Evolutionary conservation across 2,888 invertebrate genomes (phyloP), one percentile per base, ranked within the genome.

Genomic region (Lampropteryx suffumata): DNA sequence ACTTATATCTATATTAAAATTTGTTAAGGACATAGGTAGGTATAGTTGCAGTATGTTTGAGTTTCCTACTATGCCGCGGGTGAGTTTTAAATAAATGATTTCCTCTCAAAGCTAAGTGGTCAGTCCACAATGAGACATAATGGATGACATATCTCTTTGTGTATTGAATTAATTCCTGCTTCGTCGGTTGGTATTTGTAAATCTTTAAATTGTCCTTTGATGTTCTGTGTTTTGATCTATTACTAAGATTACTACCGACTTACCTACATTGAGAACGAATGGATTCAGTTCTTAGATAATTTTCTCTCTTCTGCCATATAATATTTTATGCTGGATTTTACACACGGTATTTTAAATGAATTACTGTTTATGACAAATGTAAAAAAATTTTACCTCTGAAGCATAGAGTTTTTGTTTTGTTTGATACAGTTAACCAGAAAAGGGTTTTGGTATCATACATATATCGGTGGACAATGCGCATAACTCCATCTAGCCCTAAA

Each of bases 71-170:
- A 28, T 32, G 44, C 59, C 63, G 62, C 68, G 67, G n/a, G 71
- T 71, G 64, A 60, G 69, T 67, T 73, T 73, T 79, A 77, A 86
- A 88, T 83, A 87, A 86, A 83, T 84, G 74, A 85, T 84, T 84
- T 86, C 84, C 84, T 84, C 79, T 77, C 67, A 50, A 62, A 72
- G 65, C 75, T 83, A 84, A 87, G 82, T 84, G 84, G 82, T 79
- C 81, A 83, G 70, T 72, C 65, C 70, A 81, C 81, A 84, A 81
- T 78, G 73, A 79, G 71, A 75, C 70, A 76, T 80, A 84, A 84
- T 82, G 82, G 79, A 84, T 79, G 83, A 79, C 75, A 77, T 79
- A 78, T 81, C 73, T 77, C 79, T 82, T 84, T 82, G 76, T 77
- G 69, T 64, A 63, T 64, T 77, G 72, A 79, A 82, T 78, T 73